phyloP scores from a whole-genome alignment of 1,140 invertebrate genomes.

The Aporrectodea caliginosa region DNA sequence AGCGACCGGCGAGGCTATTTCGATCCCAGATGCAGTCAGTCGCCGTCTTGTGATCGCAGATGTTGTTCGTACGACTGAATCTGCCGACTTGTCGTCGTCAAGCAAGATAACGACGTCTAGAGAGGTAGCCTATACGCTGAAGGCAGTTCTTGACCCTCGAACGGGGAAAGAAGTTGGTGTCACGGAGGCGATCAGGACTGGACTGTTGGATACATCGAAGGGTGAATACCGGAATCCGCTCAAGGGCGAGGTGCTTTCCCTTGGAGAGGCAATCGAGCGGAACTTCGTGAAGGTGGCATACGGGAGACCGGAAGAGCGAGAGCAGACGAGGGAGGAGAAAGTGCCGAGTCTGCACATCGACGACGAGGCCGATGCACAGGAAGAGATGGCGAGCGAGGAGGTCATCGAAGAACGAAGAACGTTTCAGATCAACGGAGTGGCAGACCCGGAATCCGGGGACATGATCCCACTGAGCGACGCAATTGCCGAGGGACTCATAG shows the following conservation, averaged over 20 bases:
- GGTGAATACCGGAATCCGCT: constrained; percentile 52
- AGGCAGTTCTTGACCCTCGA: constrained; percentile 58
- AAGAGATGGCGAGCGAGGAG: constrained; percentile 49
- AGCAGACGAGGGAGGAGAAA: constrained; percentile 36
- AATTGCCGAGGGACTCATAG: constrained; percentile 75
- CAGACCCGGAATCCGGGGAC: constrained; percentile 77
- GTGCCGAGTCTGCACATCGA: constrained; percentile 49
- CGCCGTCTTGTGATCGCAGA: constrained; percentile 66
- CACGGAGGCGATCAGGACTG: constrained; percentile 46
- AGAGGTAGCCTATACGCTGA: constrained; percentile 61
- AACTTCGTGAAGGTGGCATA: constrained; percentile 40
- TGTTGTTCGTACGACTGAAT: constrained; percentile 66
- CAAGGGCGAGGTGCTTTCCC: constrained; percentile 46
- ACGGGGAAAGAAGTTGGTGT: constrained; percentile 50
- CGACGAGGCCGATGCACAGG: constrained; percentile 45
- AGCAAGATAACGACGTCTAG: constrained; percentile 66
- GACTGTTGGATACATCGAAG: constrained; percentile 46
- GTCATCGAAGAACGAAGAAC: constrained; percentile 51
- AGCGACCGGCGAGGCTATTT: constrained; percentile 68
- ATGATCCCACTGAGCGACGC: constrained; percentile 78
- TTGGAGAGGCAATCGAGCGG: constrained; percentile 49
- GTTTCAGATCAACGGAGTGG: constrained; percentile 62
- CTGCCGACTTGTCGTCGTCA: constrained; percentile 63
- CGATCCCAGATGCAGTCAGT: constrained; percentile 75
- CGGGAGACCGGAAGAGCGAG: constrained; percentile 37